phyloP scores from a whole-genome alignment of 2,797 vertebrate genomes.

The Spheniscus humboldti region DNA sequence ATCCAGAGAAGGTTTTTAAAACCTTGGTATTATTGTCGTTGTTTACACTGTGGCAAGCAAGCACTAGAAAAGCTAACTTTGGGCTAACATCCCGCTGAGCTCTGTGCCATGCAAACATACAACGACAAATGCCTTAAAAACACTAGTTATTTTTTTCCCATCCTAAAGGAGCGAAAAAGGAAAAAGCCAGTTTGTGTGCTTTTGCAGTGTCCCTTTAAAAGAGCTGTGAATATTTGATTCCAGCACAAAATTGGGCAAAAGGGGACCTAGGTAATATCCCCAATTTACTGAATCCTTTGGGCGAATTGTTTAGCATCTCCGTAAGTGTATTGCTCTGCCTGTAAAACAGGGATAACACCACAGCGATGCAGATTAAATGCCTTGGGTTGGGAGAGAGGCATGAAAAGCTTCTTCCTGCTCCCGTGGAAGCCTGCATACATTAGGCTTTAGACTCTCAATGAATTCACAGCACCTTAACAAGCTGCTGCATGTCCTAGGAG shows the following conservation, averaged over 20 bases:
- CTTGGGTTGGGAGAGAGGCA: background rate
- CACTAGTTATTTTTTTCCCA: rapidly evolving
- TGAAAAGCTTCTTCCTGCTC: background rate
- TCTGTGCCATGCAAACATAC: background rate
- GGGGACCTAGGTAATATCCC: background rate
- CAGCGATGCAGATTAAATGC: background rate
- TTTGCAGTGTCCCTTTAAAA: background rate
- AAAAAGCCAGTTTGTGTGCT: no score
- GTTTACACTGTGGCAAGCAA: background rate
- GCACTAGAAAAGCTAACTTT: background rate
- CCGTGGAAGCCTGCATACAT: rapidly evolving
- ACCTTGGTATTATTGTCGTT: background rate
- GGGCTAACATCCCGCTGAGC: background rate
- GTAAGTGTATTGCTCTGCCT: background rate
- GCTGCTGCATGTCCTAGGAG: background rate
- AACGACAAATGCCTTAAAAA: background rate
- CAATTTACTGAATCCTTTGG: background rate
- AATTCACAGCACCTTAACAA: background rate
- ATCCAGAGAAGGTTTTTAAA: background rate
- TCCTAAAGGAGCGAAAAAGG: background rate
- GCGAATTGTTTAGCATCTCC: rapidly evolving
- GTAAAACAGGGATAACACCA: background rate
- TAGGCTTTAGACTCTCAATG: background rate
- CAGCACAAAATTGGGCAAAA: background rate
- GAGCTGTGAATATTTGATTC: background rate